A percentile compares a stretch with the other conserved stretches of the same genome.
These are phyloP conservation scores for Notarius quadriscutis DNA, from an alignment of 2,113 vertebrate genomes.

Conservation along the genomic window DNA sequence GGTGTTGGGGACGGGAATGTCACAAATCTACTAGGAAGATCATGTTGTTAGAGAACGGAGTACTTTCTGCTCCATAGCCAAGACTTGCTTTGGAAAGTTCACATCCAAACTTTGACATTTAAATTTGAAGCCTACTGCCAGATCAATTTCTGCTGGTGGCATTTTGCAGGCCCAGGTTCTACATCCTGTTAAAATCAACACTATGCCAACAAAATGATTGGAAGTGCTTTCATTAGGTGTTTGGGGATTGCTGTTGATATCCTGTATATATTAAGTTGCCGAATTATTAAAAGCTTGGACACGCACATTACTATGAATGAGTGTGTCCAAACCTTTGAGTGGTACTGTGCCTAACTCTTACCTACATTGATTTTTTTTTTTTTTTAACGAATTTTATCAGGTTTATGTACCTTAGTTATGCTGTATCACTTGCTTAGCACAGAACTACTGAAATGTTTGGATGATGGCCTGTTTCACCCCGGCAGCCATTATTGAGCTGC, in stretches of 20 bases:
- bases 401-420: no score
- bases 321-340: no score
- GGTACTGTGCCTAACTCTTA: neutral
- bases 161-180: slow-evolving; percentile 23
- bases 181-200: slow-evolving; percentile 35
- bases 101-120: slow-evolving; percentile 42
- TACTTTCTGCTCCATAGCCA: neutral
- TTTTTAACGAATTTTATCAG: neutral
- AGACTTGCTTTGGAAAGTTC: slow-evolving; percentile 8
- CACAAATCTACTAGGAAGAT: neutral
- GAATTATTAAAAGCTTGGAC: neutral
- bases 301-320: no score
- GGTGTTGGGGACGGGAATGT: neutral
- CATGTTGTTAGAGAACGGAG: neutral
- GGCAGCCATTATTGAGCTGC: neutral
- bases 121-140: slow-evolving; percentile 3
- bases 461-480: neutral
- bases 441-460: neutral
- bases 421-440: neutral
- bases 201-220: slow-evolving; percentile 8
- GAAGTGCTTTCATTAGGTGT: neutral
- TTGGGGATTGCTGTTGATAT: neutral
- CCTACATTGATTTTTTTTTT: neutral
- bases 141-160: slow-evolving; percentile 38
- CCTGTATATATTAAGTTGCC: neutral